Conservation (phyloP, 2,888 invertebrate genomes). For the Eledona agricola region DNA sequence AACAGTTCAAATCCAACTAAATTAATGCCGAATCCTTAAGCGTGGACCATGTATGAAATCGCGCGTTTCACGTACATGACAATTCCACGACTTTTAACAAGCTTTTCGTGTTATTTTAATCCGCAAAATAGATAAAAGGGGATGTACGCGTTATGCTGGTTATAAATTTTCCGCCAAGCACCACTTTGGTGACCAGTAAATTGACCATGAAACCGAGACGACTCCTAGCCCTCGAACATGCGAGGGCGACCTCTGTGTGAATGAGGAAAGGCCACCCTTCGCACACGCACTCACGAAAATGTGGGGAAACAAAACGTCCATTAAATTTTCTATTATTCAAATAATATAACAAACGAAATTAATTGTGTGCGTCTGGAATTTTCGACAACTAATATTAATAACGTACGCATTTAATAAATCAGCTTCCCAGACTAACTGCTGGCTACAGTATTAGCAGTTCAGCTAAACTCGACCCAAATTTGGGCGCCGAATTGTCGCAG, state of each 20-base stretch:
- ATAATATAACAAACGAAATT: not conserved
- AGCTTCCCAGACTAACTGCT: no score
- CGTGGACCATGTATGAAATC: not conserved
- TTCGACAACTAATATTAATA: constrained; percentile 23
- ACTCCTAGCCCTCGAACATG: constrained; percentile 22
- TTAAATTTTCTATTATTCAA: constrained; percentile 11
- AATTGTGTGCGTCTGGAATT: constrained; percentile 4
- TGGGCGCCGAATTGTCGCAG: not conserved
- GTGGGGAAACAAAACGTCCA: constrained; percentile 7
- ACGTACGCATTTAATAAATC: constrained; percentile 12
- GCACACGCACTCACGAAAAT: constrained; percentile 25
- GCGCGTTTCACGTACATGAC: no score
- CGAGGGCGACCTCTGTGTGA: constrained; percentile 30
- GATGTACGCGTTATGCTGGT: constrained; percentile 26
- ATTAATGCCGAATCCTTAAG: no score
- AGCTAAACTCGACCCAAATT: constrained; percentile 5
- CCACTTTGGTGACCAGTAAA: constrained; percentile 42
- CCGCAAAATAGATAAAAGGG: constrained; percentile 11
- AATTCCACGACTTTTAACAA: no score
- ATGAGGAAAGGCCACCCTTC: constrained; percentile 31
- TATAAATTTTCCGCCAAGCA: constrained; percentile 41
- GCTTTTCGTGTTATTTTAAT: no score
- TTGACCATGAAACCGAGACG: constrained; percentile 42
- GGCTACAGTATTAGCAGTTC: no score
- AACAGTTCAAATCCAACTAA: no score